Conservation (phyloP, 2,113 vertebrate species). For the Asarcornis scutulata region DNA sequence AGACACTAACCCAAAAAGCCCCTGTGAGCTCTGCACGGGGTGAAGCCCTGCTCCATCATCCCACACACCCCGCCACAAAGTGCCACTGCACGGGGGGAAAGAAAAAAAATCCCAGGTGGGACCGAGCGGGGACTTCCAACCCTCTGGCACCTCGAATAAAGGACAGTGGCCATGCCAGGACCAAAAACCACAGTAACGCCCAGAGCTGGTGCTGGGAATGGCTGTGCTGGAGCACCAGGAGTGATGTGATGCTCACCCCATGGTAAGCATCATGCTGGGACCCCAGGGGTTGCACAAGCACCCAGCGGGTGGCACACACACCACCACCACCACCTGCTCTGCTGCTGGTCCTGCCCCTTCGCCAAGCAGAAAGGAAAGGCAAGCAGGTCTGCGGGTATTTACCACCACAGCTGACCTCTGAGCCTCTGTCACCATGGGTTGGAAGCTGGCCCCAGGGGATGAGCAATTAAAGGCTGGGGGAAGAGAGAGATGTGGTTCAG, state of each 20-base stretch:
- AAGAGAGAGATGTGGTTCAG: neutral
- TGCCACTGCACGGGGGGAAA: neutral
- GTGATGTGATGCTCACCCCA: neutral
- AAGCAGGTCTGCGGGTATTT: neutral
- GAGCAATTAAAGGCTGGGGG: neutral
- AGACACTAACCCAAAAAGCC: neutral
- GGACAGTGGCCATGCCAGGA: neutral
- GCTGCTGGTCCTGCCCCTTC: neutral
- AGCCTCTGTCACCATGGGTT: neutral
- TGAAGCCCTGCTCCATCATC: neutral
- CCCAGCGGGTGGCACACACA: too few species aligned
- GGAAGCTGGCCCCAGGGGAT: neutral
- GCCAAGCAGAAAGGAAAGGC: neutral
- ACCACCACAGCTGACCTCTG: neutral
- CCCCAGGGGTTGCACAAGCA: too few species aligned
- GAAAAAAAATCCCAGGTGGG: neutral
- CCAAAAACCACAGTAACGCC: neutral
- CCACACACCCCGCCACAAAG: neutral
- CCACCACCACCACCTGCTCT: neutral
- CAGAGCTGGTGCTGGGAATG: neutral
- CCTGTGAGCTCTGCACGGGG: accelerated
- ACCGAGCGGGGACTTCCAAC: neutral
- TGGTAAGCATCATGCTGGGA: too few species aligned
- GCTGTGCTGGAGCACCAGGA: neutral
- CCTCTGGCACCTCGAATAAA: neutral